Percentiles rank a stretch among this genome's conserved stretches.
Evolutionary conservation across 2,888 invertebrate genomes (phyloP).

Genomic region (Ptilodon capucinus): DNA sequence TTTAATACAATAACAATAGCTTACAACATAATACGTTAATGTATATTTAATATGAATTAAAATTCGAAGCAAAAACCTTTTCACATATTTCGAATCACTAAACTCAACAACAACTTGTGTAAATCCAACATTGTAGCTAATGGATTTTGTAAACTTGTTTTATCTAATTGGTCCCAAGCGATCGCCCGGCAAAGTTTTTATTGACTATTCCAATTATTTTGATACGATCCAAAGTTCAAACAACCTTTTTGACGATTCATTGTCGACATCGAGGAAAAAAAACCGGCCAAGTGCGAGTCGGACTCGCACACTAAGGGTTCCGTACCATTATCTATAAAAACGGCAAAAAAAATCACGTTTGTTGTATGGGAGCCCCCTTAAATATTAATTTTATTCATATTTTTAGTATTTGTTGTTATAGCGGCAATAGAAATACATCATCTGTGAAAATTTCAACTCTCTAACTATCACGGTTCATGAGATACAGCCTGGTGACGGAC

Average conservation of each 20-base stretch:
- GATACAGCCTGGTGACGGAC: too few species aligned
- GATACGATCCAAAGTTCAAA: constrained; percentile 34
- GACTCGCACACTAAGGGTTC: too few species aligned
- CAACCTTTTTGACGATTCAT: constrained; percentile 21
- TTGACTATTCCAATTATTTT: constrained; percentile 54
- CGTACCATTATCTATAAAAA: too few species aligned
- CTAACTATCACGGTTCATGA: too few species aligned
- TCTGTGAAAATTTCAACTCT: too few species aligned
- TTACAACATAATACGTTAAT: not conserved
- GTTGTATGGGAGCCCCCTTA: too few species aligned
- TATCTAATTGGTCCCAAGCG: constrained; percentile 64
- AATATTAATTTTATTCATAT: too few species aligned
- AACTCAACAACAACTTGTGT: constrained; percentile 68
- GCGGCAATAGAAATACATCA: too few species aligned
- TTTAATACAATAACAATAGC: too few species aligned
- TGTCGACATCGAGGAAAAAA: not conserved
- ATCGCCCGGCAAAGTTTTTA: constrained; percentile 54
- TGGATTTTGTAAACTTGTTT: constrained; percentile 71
- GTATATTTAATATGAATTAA: constrained; percentile 23
- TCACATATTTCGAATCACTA: constrained; percentile 55
- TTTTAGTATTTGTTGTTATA: too few species aligned
- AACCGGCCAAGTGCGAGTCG: too few species aligned
- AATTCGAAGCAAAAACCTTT: constrained; percentile 33
- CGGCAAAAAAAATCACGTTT: too few species aligned
- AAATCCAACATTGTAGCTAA: constrained; percentile 69